phyloP scores from a whole-genome alignment of 2,797 vertebrate genomes.

The Tympanoctomys barrerae region DNA sequence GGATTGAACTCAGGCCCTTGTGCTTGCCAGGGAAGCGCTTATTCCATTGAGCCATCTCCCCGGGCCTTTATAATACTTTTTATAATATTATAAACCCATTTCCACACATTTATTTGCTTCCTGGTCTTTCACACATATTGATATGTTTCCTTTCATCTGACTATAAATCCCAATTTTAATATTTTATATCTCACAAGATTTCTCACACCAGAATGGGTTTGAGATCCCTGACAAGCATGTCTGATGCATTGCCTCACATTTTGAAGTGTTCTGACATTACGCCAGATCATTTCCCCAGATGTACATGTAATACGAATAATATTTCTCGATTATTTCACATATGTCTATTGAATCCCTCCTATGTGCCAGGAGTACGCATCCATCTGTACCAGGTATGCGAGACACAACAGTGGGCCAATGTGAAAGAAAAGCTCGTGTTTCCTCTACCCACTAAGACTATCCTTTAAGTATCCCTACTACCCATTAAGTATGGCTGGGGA shows the following conservation, averaged over 20 bases:
- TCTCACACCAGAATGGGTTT: neutral
- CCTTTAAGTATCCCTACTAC: too few species aligned
- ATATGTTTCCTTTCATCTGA: neutral
- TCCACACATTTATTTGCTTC: neutral
- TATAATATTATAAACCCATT: neutral
- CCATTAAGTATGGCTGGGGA: neutral
- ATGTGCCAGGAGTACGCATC: neutral
- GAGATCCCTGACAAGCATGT: neutral
- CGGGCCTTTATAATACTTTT: neutral
- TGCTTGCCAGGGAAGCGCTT: too few species aligned
- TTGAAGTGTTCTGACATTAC: neutral
- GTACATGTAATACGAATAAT: neutral
- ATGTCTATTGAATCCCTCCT: neutral
- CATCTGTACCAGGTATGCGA: neutral
- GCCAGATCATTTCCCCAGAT: neutral
- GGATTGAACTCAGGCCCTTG: too few species aligned
- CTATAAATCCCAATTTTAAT: neutral
- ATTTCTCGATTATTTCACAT: neutral
- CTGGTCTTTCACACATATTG: neutral
- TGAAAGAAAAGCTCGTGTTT: neutral
- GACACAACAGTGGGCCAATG: neutral
- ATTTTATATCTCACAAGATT: slow-evolving; percentile 19
- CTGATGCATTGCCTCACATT: neutral
- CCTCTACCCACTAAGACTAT: neutral
- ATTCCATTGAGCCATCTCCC: too few species aligned